phyloP scores from a whole-genome alignment of 2,888 invertebrate genomes.

The Panorpa germanica region DNA sequence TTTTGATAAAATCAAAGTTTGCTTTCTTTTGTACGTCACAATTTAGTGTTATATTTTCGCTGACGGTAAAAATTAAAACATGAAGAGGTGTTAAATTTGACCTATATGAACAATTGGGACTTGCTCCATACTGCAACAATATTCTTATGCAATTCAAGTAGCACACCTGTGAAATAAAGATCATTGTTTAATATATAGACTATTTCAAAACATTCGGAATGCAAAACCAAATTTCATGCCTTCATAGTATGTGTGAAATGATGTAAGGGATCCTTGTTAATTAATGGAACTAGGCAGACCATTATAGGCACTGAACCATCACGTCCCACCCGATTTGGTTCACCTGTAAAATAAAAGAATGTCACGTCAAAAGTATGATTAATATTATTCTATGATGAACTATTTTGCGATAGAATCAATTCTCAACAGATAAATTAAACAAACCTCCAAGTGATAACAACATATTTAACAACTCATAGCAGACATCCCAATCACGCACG shows the following conservation, averaged over 20 bases:
- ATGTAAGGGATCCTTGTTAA: constrained; percentile 53
- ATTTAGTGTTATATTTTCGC: constrained; percentile 47
- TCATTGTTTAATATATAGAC: background rate
- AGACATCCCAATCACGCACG: constrained; percentile 48
- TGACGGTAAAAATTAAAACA: constrained; percentile 49
- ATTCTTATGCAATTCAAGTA: constrained; percentile 51
- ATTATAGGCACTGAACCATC: constrained; percentile 56
- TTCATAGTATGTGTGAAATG: constrained; percentile 56
- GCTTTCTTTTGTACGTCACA: constrained; percentile 44
- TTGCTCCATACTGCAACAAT: constrained; percentile 48
- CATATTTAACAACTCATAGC: constrained; percentile 25
- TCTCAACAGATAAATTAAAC: constrained; percentile 1
- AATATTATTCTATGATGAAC: background rate
- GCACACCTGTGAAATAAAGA: constrained; percentile 32
- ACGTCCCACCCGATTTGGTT: constrained; percentile 48
- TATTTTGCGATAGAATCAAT: constrained; percentile 4
- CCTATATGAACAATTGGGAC: constrained; percentile 51
- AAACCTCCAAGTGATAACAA: constrained; percentile 15
- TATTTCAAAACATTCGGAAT: background rate
- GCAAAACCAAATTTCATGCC: constrained; percentile 21
- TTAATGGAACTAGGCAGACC: constrained; percentile 52
- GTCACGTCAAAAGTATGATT: too few relatives aligned
- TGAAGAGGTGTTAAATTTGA: constrained; percentile 48
- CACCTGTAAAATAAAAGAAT: constrained; percentile 26
- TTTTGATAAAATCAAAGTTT: constrained; percentile 51